These are phyloP conservation scores for Amblyornis subalaris DNA, from an alignment of 2,113 vertebrate species.

Conservation along the genomic window DNA sequence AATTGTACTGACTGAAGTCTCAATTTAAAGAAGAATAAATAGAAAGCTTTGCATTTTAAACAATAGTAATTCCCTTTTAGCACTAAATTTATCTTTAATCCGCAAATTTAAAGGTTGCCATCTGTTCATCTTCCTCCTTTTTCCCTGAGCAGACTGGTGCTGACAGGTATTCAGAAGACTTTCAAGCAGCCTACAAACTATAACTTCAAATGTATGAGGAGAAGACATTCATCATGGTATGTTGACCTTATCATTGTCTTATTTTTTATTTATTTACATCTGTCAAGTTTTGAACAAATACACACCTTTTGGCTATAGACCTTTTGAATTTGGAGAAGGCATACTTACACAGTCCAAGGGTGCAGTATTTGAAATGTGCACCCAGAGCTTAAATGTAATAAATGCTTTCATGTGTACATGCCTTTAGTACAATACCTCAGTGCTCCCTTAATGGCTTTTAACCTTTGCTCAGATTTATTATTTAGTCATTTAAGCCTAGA, in stretches of 20 bases:
- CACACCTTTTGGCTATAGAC: background rate
- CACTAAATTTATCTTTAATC: constrained; percentile 13
- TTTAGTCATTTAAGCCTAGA: background rate
- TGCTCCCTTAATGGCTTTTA: background rate
- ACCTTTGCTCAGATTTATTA: background rate
- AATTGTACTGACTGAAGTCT: background rate
- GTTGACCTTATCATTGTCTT: background rate
- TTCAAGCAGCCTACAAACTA: background rate
- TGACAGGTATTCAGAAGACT: background rate
- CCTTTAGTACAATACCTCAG: background rate
- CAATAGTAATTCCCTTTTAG: background rate
- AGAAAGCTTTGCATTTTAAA: constrained; percentile 22
- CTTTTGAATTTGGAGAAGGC: background rate
- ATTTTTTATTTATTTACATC: background rate
- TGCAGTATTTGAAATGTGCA: background rate
- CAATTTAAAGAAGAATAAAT: background rate
- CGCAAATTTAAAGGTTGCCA: background rate
- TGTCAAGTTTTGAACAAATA: background rate
- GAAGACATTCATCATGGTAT: background rate
- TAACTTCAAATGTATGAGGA: background rate
- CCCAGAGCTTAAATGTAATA: background rate
- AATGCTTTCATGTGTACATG: background rate
- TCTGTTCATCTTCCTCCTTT: constrained; percentile 1
- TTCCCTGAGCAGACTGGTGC: background rate
- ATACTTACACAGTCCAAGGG: background rate